Evolutionary conservation across 2,888 invertebrate species (phyloP), one percentile per base, ranked within the genome.

Genomic region (Aphodius granarius): DNA sequence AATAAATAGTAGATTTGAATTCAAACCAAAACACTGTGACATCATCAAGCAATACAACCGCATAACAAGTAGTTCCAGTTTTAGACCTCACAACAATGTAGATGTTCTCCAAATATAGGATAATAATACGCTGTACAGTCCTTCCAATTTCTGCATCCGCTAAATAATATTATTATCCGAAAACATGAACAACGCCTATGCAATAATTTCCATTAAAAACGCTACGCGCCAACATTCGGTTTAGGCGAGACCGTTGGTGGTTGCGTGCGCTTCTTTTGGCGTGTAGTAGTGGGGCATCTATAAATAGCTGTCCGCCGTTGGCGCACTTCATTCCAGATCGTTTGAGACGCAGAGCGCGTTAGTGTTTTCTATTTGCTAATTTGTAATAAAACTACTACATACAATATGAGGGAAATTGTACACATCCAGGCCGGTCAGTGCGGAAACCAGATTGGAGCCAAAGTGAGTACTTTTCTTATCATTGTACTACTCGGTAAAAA

Each of bases 341-440:
- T 78, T 75, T 80, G 79, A 80, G 80, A 75, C 77, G 81, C 78
- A 72, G 76, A 77, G 71, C 81, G 78, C 80, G 82, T 81, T 78
- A 77, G 84, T 84, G 84, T 85, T 84, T 83, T 84, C 81, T 84
- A 83, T 79, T 75, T 77, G 20, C 21, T 76, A 78, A 76, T 77
- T 78, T 78, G 75, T 75, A 76, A 72, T 64, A 65, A 66, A 70
- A 62, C 66, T 74, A 71, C 63, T 63, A 18, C 62, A 70, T 22
- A 72, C 74, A 87, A 81, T 78, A 95, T 95, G 95, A 92, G 95
- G 89, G 95, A 96, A 92, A 95, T 96, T 83, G 94, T 95, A 81
- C 95, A 95, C 87, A 89, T 95, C 79, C 95, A 96, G 87, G 95
- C 93, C 81, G 91, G 91, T 78, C 91, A 91, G 84, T 91, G 91